phyloP scores from a whole-genome alignment of 2,113 vertebrate species.

The Percina caprodes region DNA sequence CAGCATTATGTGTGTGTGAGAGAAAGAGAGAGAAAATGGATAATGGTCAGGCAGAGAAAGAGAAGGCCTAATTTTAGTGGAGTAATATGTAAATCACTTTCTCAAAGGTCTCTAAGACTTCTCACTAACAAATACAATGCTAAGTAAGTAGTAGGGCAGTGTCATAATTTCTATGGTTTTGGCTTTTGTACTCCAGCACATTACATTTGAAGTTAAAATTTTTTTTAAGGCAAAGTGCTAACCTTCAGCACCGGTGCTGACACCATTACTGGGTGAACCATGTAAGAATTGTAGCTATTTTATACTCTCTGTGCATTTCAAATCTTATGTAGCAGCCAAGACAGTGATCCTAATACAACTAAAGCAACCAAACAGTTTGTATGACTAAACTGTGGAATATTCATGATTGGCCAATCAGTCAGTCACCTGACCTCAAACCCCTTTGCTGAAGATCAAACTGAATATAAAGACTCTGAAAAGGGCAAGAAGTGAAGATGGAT shows the following conservation, averaged over 20 bases:
- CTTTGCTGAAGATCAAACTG: neutral
- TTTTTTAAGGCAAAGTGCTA: slow-evolving; percentile 6
- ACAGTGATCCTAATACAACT: neutral
- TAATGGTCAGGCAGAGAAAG: neutral
- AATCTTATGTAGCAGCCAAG: neutral
- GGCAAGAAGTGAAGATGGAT: too few relatives aligned
- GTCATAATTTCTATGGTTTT: neutral
- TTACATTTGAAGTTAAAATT: neutral
- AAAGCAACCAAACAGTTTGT: neutral
- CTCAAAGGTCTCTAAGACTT: neutral
- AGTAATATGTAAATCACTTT: neutral
- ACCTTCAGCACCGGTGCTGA: neutral
- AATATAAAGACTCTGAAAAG: neutral
- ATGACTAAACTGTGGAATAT: neutral
- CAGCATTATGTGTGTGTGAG: slow-evolving; percentile 33
- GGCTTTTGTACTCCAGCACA: neutral
- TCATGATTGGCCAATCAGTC: too few relatives aligned
- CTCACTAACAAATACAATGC: neutral
- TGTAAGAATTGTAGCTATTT: neutral
- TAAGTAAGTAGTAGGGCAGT: neutral
- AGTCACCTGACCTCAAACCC: neutral
- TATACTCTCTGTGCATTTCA: neutral
- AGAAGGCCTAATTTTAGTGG: neutral
- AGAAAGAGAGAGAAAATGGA: neutral
- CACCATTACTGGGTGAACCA: neutral